Conservation (phyloP, 2,797 vertebrate genomes). For the Catharus ustulatus region DNA sequence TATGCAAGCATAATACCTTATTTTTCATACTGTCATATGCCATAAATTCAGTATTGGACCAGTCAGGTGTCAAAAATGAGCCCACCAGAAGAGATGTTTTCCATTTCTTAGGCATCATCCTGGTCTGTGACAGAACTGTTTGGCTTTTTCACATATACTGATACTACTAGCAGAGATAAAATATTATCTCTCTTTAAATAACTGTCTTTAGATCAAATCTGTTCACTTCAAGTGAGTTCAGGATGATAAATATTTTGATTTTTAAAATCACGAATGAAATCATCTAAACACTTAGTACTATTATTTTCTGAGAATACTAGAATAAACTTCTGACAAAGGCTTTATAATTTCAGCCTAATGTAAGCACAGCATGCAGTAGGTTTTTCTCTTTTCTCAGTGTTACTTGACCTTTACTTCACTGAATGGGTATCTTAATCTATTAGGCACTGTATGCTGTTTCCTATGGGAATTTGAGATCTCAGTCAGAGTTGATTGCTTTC, state of each 20-base stretch:
- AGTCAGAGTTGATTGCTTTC: neutral
- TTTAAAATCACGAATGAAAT: slow-evolving; percentile 2
- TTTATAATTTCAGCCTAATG: neutral
- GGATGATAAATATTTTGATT: slow-evolving; percentile 34
- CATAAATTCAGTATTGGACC: slow-evolving; percentile 80
- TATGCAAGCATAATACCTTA: slow-evolving; percentile 75
- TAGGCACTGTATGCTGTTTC: neutral
- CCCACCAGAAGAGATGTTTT: slow-evolving; percentile 74
- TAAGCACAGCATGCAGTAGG: neutral
- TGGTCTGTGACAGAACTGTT: slow-evolving; percentile 71
- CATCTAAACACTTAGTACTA: neutral
- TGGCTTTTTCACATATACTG: slow-evolving; percentile 68
- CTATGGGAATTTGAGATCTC: neutral
- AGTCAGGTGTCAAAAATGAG: slow-evolving; percentile 73
- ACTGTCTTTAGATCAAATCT: slow-evolving; percentile 17
- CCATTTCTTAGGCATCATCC: slow-evolving; percentile 73
- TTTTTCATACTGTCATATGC: slow-evolving; percentile 72
- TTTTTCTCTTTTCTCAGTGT: neutral
- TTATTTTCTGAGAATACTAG: neutral
- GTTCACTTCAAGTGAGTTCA: slow-evolving; percentile 25
- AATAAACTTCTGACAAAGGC: neutral
- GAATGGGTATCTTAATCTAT: neutral
- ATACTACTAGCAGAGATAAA: slow-evolving; percentile 39
- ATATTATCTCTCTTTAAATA: slow-evolving; percentile 56
- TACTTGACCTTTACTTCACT: neutral